Percentiles rank a stretch among this genome's conserved stretches.
These are phyloP conservation scores for Catostylus mosaicus DNA, from an alignment of 30 jellyfish, hydroid and myxozoan species.

Conservation along the genomic window DNA sequence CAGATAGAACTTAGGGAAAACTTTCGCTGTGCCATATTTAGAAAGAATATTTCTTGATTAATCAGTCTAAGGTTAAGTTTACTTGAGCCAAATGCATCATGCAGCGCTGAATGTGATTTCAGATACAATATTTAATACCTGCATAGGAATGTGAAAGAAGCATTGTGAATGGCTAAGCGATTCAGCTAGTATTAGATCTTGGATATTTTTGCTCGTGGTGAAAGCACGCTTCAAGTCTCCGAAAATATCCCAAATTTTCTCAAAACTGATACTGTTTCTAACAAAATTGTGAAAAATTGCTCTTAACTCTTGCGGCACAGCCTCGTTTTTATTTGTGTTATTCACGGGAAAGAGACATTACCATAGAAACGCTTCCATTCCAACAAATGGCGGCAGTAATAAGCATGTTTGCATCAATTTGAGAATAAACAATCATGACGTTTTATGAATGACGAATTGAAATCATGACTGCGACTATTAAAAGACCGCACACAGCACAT, in stretches of 20 bases:
- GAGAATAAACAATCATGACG: background rate
- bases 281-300: background rate
- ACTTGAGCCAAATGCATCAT: no score
- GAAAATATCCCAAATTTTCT: background rate
- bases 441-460: background rate
- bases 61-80: no score
- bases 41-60: no score
- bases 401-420: background rate
- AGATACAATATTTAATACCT: no score
- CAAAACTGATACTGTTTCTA: no score
- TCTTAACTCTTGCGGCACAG: background rate
- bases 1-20: no score
- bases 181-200: no score
- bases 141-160: no score
- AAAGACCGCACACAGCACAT: slow-evolving; percentile 37
- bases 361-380: background rate
- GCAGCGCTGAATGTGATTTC: no score
- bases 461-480: slow-evolving; percentile 44
- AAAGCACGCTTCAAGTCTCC: background rate
- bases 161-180: no score
- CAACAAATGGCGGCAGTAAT: background rate
- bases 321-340: background rate
- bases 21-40: no score
- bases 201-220: no score
- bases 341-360: background rate